phyloP scores from a whole-genome alignment of 2,888 invertebrate genomes.

The Cerceris ruficornis region DNA sequence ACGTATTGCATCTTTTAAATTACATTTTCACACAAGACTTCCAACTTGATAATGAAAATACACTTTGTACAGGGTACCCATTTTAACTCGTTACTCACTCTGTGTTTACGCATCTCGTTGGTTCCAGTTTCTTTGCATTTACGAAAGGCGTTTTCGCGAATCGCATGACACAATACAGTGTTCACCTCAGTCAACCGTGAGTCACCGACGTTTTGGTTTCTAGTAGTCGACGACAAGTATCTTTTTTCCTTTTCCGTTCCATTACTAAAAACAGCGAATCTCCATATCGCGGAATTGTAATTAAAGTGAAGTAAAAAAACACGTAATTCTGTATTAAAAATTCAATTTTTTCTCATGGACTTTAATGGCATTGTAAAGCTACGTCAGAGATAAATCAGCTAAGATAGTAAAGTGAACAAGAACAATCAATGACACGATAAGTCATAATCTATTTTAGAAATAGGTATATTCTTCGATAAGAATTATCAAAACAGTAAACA shows the following conservation, averaged over 20 bases:
- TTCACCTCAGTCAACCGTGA: conserved; percentile 28
- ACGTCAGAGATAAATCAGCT: too few species aligned
- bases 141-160: background rate
- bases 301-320: background rate
- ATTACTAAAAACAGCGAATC: conserved; percentile 16
- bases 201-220: conserved; percentile 44
- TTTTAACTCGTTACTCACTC: conserved; percentile 10
- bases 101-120: background rate
- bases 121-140: background rate
- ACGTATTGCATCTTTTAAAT: background rate
- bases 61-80: background rate
- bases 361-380: too few species aligned
- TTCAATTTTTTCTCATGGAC: background rate
- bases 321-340: background rate
- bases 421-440: too few species aligned
- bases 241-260: conserved; percentile 31
- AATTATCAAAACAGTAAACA: too few species aligned
- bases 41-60: too few species aligned
- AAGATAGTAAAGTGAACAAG: too few species aligned
- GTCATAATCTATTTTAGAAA: too few species aligned
- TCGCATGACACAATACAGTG: background rate
- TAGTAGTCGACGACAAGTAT: conserved; percentile 39
- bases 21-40: too few species aligned
- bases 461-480: too few species aligned
- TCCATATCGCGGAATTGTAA: background rate